Percentiles rank a stretch among this genome's conserved stretches.
Conservation (phyloP, 2,888 invertebrate species). For the Leptopilina syphax region DNA sequence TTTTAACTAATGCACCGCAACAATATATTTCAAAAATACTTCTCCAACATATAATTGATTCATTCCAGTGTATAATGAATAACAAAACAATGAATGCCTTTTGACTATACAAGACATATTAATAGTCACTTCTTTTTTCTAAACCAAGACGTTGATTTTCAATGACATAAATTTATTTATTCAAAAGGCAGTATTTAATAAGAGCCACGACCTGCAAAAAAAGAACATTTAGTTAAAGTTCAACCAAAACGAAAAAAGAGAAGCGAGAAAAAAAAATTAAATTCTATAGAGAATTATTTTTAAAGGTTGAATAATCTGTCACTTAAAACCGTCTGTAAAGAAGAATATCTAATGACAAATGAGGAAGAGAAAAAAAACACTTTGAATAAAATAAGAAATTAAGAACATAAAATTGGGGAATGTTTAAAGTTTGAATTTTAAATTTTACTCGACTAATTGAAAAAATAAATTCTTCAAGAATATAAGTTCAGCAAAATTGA, state of each 20-base stretch:
- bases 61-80: neutral
- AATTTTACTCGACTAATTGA: too few species aligned
- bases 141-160: conserved; percentile 3
- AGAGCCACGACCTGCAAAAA: conserved; percentile 15
- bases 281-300: neutral
- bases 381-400: neutral
- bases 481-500: neutral
- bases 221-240: neutral
- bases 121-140: conserved; percentile 20
- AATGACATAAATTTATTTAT: conserved; percentile 26
- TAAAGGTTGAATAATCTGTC: neutral
- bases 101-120: conserved; percentile 5
- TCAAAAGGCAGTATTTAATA: neutral
- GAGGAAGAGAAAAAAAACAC: neutral
- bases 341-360: neutral
- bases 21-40: neutral
- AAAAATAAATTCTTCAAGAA: neutral
- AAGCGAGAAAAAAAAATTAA: neutral
- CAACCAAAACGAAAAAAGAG: neutral
- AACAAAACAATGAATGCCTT: conserved; percentile 16
- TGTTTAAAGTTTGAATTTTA: too few species aligned
- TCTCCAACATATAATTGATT: neutral
- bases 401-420: neutral
- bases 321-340: neutral
- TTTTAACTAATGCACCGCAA: neutral